A percentile compares a stretch with the other conserved stretches of the same genome.
phyloP scores from a whole-genome alignment of 2,113 vertebrate genomes.

The Melanerpes formicivorus region DNA sequence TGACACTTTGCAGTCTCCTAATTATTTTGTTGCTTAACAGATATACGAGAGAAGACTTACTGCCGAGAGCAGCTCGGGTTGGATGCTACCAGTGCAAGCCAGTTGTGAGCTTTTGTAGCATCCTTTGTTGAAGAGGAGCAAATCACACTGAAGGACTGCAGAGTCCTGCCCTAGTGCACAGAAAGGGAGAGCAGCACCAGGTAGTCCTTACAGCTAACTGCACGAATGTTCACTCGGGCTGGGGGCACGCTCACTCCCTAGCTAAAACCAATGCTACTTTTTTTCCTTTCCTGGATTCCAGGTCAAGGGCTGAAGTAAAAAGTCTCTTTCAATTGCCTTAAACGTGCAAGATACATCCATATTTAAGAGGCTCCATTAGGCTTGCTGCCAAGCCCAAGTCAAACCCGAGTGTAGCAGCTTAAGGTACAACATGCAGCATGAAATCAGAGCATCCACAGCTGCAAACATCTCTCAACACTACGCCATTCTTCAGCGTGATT shows the following conservation, averaged over 20 bases:
- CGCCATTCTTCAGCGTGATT: slow-evolving; percentile 42
- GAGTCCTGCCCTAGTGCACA: not conserved
- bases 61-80: not conserved
- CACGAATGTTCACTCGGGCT: not conserved
- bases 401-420: slow-evolving; percentile 37
- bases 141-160: not conserved
- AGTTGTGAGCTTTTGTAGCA: not conserved
- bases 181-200: not conserved
- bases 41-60: not conserved
- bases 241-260: not conserved
- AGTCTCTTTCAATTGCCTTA: slow-evolving; percentile 34
- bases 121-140: not conserved
- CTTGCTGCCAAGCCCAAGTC: slow-evolving; percentile 51
- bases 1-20: not conserved
- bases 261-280: slow-evolving; percentile 10
- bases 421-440: slow-evolving; percentile 20
- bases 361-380: slow-evolving; percentile 59
- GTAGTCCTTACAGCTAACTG: not conserved
- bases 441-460: slow-evolving; percentile 51
- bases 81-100: not conserved
- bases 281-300: slow-evolving; percentile 12
- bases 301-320: slow-evolving; percentile 43
- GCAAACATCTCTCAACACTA: slow-evolving; percentile 51
- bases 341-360: not conserved
- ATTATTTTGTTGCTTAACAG: not conserved